phyloP scores from a whole-genome alignment of 1,140 invertebrate genomes.

The Sogatella furcifera region DNA sequence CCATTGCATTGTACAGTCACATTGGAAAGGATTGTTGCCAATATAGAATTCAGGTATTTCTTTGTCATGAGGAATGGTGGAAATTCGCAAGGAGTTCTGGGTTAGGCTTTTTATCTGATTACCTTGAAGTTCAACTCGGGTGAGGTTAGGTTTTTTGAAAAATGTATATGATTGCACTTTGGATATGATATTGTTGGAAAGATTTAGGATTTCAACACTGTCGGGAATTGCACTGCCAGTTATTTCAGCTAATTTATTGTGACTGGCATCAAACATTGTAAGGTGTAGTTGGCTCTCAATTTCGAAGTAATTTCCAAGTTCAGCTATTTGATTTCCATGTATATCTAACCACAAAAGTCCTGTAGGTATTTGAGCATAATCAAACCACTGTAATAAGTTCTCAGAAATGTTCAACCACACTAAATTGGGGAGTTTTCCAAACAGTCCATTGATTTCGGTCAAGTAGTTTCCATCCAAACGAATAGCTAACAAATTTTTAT shows the following conservation, averaged over 20 bases:
- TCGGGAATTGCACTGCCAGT: constrained; percentile 68
- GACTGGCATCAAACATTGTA: constrained; percentile 75
- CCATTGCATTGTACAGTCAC: constrained; percentile 79
- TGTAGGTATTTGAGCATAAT: constrained; percentile 82
- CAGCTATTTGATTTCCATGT: constrained; percentile 73
- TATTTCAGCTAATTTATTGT: constrained; percentile 75
- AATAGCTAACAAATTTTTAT: constrained; percentile 74
- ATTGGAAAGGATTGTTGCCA: constrained; percentile 80
- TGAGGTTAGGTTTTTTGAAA: constrained; percentile 83
- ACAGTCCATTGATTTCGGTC: constrained; percentile 71
- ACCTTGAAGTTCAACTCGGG: constrained; percentile 70
- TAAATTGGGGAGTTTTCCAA: constrained; percentile 74
- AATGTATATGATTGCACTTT: constrained; percentile 88
- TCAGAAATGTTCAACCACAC: constrained; percentile 88
- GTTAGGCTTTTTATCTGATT: constrained; percentile 77
- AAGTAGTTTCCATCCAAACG: constrained; percentile 80
- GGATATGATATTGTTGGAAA: constrained; percentile 77
- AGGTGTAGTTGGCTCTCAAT: constrained; percentile 72
- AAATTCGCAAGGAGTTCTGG: constrained; percentile 74
- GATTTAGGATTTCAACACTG: constrained; percentile 70
- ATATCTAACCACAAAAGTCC: constrained; percentile 84
- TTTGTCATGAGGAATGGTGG: constrained; percentile 60
- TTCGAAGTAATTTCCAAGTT: constrained; percentile 83
- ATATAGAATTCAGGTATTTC: constrained; percentile 83
- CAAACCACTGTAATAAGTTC: constrained; percentile 79